Evolutionary conservation across 2,113 vertebrate genomes (phyloP).

Genomic region (Campylomormyrus numenius): DNA sequence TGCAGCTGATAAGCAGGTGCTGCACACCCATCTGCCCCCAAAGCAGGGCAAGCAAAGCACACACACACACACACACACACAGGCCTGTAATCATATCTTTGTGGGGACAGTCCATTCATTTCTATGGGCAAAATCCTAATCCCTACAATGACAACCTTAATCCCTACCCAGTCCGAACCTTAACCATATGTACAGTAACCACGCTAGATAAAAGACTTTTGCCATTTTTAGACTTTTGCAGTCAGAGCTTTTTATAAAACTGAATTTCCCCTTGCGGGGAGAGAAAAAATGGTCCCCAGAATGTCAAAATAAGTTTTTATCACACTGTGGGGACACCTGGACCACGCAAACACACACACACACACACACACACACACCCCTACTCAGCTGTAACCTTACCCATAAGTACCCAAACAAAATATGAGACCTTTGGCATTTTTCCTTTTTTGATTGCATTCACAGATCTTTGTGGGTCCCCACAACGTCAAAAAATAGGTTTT

Average conservation of each 20-base stretch:
- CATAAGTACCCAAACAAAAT: too few species aligned
- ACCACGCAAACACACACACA: too few species aligned
- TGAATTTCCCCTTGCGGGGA: not conserved
- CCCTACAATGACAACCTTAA: not conserved
- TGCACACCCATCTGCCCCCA: conserved; percentile 55
- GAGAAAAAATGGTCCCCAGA: not conserved
- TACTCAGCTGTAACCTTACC: too few species aligned
- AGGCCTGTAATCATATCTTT: not conserved
- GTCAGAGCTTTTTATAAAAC: not conserved
- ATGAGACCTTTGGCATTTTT: too few species aligned
- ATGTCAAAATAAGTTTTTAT: not conserved
- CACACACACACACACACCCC: too few species aligned
- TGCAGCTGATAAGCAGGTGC: conserved; percentile 67
- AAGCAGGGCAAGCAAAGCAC: not conserved
- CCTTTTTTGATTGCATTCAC: too few species aligned
- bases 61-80: conserved; percentile 25
- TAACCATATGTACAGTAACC: not conserved
- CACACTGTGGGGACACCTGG: not conserved
- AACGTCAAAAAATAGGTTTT: not conserved
- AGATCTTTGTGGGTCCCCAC: not conserved
- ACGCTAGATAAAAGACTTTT: not conserved
- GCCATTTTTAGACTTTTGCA: not conserved
- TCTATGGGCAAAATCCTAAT: not conserved
- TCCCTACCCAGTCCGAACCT: not conserved
- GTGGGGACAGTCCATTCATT: not conserved